These are phyloP conservation scores for Trichogramma pretiosum DNA, from an alignment of 1,140 invertebrate genomes.

Conservation along the genomic window DNA sequence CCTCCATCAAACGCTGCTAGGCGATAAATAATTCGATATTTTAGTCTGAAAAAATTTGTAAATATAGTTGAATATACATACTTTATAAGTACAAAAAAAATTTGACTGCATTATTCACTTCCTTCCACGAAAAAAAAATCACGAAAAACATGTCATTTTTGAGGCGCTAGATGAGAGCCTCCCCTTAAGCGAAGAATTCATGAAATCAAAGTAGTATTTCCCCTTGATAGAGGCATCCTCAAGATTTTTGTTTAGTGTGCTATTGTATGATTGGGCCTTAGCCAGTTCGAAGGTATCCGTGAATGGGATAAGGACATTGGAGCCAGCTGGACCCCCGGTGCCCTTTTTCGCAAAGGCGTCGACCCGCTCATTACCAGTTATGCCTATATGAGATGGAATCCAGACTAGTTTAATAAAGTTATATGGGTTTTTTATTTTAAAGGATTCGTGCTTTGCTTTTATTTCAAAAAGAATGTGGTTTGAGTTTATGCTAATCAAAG, in stretches of 20 bases:
- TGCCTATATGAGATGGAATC: conserved; percentile 10
- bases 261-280: background rate
- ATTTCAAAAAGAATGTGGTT: conserved; percentile 1
- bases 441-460: background rate
- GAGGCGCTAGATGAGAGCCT: too few species aligned
- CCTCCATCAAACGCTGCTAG: too few species aligned
- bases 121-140: too few species aligned
- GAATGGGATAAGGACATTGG: background rate
- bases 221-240: too few species aligned
- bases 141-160: too few species aligned
- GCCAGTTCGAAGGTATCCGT: background rate
- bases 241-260: background rate
- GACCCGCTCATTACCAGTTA: conserved; percentile 3
- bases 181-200: too few species aligned
- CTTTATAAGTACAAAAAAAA: too few species aligned
- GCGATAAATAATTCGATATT: too few species aligned
- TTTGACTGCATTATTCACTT: too few species aligned
- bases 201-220: too few species aligned
- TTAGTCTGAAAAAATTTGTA: too few species aligned
- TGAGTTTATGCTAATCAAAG: background rate
- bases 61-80: too few species aligned
- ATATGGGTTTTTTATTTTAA: background rate
- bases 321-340: background rate
- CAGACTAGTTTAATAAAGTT: conserved; percentile 1
- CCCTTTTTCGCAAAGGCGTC: conserved; percentile 2